Evolutionary conservation across 2,888 invertebrate genomes (phyloP).

Genomic region (Pheosia gnoma): DNA sequence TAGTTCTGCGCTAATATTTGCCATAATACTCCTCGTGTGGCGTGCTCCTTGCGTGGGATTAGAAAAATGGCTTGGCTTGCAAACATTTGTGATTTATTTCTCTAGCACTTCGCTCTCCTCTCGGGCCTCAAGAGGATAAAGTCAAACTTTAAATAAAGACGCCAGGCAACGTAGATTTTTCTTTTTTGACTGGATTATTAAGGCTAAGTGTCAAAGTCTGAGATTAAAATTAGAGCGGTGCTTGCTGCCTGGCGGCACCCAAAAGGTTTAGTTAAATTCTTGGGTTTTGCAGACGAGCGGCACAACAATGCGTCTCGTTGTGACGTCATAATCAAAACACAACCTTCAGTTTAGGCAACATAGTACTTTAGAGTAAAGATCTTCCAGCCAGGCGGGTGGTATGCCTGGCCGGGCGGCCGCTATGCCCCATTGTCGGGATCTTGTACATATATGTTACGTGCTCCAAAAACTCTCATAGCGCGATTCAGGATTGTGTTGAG

Average conservation of each 20-base stretch:
- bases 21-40: not conserved
- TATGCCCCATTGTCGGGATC: no score
- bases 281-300: constrained; percentile 10
- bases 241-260: constrained; percentile 20
- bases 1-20: constrained; percentile 11
- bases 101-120: not conserved
- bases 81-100: not conserved
- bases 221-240: constrained; percentile 31
- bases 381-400: no score
- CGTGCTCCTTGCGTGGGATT: not conserved
- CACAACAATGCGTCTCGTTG: constrained; percentile 6
- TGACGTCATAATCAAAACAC: no score
- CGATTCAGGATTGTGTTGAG: no score
- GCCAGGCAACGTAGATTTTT: constrained; percentile 24
- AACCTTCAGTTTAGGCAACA: no score
- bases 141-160: not conserved
- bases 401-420: no score
- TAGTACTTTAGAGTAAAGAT: no score
- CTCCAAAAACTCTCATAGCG: no score
- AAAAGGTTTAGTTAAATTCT: constrained; percentile 22
- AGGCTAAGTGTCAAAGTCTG: constrained; percentile 27
- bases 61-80: not conserved
- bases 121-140: not conserved
- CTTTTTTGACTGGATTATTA: constrained; percentile 28
- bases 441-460: no score